Conservation (phyloP, 2,888 invertebrate genomes). For the Ophonus ardosiacus region DNA sequence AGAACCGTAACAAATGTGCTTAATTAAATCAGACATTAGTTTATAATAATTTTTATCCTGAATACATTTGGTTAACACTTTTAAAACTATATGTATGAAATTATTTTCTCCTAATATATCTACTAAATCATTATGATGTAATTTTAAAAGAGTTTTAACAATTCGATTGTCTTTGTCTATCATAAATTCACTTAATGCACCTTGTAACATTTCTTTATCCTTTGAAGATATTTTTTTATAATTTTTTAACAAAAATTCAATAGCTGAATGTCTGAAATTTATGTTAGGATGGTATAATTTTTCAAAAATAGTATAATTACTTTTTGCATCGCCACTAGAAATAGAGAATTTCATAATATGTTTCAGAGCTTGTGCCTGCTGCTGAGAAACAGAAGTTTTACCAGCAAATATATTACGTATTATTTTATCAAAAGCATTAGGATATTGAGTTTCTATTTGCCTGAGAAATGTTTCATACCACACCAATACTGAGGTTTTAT, state of each 20-base stretch:
- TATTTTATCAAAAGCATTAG: slow-evolving; percentile 83
- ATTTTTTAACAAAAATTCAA: slow-evolving; percentile 81
- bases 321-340: slow-evolving; percentile 65
- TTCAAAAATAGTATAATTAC: slow-evolving; percentile 76
- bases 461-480: slow-evolving; percentile 80
- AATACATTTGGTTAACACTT: slow-evolving; percentile 77
- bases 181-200: slow-evolving; percentile 82
- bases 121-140: slow-evolving; percentile 73
- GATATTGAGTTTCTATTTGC: slow-evolving; percentile 84
- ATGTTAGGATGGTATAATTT: slow-evolving; percentile 85
- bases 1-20: slow-evolving; percentile 76
- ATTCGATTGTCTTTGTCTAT: slow-evolving; percentile 83
- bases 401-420: slow-evolving; percentile 80
- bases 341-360: slow-evolving; percentile 51
- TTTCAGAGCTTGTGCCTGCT: slow-evolving; percentile 64
- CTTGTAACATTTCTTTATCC: slow-evolving; percentile 80
- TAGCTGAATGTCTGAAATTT: slow-evolving; percentile 82
- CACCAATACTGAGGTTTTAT: background rate
- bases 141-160: slow-evolving; percentile 78
- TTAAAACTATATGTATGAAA: slow-evolving; percentile 77
- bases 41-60: slow-evolving; percentile 74
- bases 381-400: slow-evolving; percentile 64
- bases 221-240: slow-evolving; percentile 76
- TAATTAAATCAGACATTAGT: slow-evolving; percentile 75
- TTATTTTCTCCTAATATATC: slow-evolving; percentile 76